Percentiles rank a stretch among this genome's conserved stretches.
Evolutionary conservation across 2,888 invertebrate species (phyloP).

Genomic region (Drosophila limbata): DNA sequence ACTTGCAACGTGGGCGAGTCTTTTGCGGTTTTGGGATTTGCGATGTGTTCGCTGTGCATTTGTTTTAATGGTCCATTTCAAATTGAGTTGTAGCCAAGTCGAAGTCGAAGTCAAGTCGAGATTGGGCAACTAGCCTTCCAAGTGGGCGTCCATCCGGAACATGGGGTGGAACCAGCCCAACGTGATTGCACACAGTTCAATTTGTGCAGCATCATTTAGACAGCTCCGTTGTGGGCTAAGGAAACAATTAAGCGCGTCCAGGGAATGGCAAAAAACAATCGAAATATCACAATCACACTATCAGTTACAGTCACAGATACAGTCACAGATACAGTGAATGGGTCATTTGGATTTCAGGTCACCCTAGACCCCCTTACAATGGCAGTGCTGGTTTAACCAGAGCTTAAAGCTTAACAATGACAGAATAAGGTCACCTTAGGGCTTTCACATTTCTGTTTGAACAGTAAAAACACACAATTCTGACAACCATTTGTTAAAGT

Average conservation of each 20-base stretch:
- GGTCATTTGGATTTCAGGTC: slow-evolving; percentile 13
- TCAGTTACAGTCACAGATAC: slow-evolving; percentile 14
- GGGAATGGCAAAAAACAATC: slow-evolving; percentile 35
- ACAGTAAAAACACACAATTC: neutral
- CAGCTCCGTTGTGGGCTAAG: slow-evolving; percentile 31
- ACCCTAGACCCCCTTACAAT: neutral
- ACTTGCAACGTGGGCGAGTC: slow-evolving; percentile 57
- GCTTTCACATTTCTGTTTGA: neutral
- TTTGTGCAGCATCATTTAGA: slow-evolving; percentile 77
- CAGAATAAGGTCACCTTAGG: neutral
- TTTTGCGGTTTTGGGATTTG: slow-evolving; percentile 44
- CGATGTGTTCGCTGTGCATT: slow-evolving; percentile 69
- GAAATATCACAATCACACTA: slow-evolving; percentile 17
- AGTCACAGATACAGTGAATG: slow-evolving; percentile 9
- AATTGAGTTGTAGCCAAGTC: slow-evolving; percentile 68
- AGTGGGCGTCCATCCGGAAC: slow-evolving; percentile 64
- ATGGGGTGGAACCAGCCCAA: slow-evolving; percentile 47
- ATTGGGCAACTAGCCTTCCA: slow-evolving; percentile 36
- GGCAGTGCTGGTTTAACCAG: neutral
- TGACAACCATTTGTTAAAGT: neutral
- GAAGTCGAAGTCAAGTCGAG: slow-evolving; percentile 23
- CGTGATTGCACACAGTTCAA: slow-evolving; percentile 68
- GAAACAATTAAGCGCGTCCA: slow-evolving; percentile 59
- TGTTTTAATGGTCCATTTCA: slow-evolving; percentile 77
- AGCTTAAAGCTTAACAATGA: neutral